phyloP scores from a whole-genome alignment of 2,113 vertebrate genomes.

The Sinosuthora webbiana region DNA sequence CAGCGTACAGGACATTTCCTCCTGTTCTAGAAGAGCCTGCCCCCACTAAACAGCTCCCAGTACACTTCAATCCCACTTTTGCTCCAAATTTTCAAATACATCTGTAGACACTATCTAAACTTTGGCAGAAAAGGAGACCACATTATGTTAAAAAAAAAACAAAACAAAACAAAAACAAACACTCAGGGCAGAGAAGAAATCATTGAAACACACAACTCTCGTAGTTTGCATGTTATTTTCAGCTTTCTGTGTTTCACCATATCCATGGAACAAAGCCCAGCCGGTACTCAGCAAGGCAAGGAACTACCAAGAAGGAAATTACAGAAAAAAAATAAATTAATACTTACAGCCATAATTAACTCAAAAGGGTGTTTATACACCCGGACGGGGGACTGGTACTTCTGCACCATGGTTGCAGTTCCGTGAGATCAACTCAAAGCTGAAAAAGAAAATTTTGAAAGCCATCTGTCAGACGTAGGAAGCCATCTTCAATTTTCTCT shows the following conservation, averaged over 20 bases:
- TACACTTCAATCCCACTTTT: neutral
- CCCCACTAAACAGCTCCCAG: neutral
- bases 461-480: neutral
- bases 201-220: neutral
- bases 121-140: neutral
- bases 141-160: neutral
- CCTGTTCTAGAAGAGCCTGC: neutral
- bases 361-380: conserved; percentile 96
- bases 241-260: neutral
- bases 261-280: neutral
- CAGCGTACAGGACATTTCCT: neutral
- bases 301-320: neutral
- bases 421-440: conserved; percentile 56
- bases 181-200: neutral
- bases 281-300: neutral
- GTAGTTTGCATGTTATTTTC: neutral
- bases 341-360: conserved; percentile 95
- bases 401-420: conserved; percentile 87
- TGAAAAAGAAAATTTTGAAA: conserved; percentile 58
- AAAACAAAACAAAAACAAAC: too few relatives aligned
- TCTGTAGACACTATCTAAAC: neutral
- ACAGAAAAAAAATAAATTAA: neutral
- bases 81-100: neutral
- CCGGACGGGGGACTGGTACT: conserved; percentile 94
- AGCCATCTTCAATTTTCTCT: neutral